Conservation (phyloP, 2,888 invertebrate genomes). For the Cantharis rufa region DNA sequence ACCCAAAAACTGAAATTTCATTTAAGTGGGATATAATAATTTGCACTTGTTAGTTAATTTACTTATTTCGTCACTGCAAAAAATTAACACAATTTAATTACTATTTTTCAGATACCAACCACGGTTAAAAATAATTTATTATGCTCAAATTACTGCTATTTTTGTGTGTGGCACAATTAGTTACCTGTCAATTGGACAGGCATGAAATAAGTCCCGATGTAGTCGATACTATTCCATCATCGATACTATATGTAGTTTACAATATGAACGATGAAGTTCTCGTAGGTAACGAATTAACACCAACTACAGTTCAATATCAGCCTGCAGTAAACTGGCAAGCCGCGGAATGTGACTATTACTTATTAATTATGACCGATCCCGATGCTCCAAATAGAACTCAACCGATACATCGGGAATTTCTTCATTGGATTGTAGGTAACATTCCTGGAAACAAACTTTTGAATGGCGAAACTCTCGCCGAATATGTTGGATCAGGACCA, state of each 20-base stretch:
- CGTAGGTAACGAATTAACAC: conserved; percentile 41
- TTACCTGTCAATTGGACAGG: no score
- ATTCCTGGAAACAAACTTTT: conserved; percentile 65
- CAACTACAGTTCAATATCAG: conserved; percentile 41
- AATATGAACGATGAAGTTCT: background rate
- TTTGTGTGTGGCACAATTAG: no score
- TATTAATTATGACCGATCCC: conserved; percentile 66
- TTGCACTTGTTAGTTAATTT: no score
- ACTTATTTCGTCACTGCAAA: no score
- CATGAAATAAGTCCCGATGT: background rate
- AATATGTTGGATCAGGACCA: background rate
- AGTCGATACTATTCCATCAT: background rate
- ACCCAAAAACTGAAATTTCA: no score
- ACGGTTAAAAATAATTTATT: no score
- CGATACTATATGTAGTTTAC: background rate
- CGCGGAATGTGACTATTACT: conserved; percentile 42
- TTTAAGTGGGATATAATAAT: no score
- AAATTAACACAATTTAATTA: no score
- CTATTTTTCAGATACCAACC: no score
- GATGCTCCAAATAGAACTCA: conserved; percentile 75
- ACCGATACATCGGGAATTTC: conserved; percentile 76
- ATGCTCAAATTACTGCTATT: no score
- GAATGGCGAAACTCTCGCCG: conserved; percentile 59
- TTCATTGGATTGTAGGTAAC: conserved; percentile 79
- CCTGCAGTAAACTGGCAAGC: conserved; percentile 45